Conservation (phyloP, 2,797 vertebrate species). For the Neomorphus geoffroyi region DNA sequence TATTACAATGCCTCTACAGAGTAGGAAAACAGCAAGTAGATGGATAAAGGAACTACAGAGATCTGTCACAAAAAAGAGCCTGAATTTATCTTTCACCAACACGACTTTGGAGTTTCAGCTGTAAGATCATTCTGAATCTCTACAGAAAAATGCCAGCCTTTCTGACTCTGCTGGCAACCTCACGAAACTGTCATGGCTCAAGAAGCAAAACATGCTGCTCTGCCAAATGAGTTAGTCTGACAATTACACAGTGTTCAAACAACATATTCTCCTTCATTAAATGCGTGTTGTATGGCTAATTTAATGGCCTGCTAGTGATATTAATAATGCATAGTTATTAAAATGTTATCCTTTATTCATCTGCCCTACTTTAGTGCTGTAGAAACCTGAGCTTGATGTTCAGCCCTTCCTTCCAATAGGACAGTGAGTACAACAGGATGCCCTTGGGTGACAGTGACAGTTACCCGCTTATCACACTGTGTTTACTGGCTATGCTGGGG, state of each 20-base stretch:
- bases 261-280: slow-evolving; percentile 54
- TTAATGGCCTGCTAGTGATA: slow-evolving; percentile 34
- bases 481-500: background rate
- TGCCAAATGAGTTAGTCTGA: slow-evolving; percentile 35
- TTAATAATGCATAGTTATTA: slow-evolving; percentile 50
- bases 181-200: background rate
- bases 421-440: background rate
- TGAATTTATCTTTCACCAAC: background rate
- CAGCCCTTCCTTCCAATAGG: background rate
- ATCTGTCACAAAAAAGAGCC: background rate
- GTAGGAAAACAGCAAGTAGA: background rate
- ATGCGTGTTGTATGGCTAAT: slow-evolving; percentile 3
- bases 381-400: background rate
- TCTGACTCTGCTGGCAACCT: background rate
- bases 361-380: slow-evolving; percentile 12
- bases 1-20: background rate
- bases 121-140: background rate
- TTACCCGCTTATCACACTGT: background rate
- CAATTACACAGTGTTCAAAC: slow-evolving; percentile 51
- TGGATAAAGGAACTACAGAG: background rate
- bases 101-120: background rate
- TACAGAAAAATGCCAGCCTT: slow-evolving; percentile 3
- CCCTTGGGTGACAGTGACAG: background rate
- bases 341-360: slow-evolving; percentile 39
- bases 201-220: slow-evolving; percentile 11